A percentile compares a stretch with the other conserved stretches of the same genome.
Conservation (phyloP, 2,888 invertebrate genomes). For the Cynaeus angustus region DNA sequence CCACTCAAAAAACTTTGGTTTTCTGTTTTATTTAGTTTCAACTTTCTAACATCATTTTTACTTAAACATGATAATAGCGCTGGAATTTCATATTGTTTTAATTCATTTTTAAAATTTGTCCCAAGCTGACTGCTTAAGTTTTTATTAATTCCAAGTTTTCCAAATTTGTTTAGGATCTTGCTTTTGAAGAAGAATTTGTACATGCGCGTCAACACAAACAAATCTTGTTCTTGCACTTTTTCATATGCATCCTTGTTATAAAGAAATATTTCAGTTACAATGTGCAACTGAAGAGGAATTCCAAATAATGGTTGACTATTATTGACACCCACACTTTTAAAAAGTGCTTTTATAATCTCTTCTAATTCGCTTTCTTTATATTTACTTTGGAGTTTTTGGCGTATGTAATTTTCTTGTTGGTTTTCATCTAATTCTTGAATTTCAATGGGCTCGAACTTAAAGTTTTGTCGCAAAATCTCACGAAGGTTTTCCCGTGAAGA, state of each 20-base stretch:
- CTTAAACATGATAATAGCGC: background rate
- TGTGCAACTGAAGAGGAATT: conserved; percentile 4
- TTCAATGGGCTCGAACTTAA: background rate
- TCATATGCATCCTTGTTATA: background rate
- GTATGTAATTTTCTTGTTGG: conserved; percentile 2
- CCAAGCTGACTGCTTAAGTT: background rate
- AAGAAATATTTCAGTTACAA: conserved; percentile 1
- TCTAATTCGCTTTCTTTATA: background rate
- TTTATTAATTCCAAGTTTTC: background rate
- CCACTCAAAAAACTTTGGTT: background rate
- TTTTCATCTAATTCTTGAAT: background rate
- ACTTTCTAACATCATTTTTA: background rate
- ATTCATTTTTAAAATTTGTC: background rate
- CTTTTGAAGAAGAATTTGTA: conserved; percentile 1
- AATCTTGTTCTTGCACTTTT: background rate
- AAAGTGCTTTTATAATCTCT: background rate
- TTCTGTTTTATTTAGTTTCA: background rate
- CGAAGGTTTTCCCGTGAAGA: background rate
- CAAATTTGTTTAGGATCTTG: background rate
- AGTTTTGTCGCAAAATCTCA: background rate
- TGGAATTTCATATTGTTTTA: background rate
- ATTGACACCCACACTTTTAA: background rate
- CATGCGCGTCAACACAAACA: conserved; percentile 4
- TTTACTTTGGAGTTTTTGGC: background rate
- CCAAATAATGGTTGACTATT: background rate